Conservation (phyloP, 2,797 vertebrate genomes). For the Arctocebus calabarensis region DNA sequence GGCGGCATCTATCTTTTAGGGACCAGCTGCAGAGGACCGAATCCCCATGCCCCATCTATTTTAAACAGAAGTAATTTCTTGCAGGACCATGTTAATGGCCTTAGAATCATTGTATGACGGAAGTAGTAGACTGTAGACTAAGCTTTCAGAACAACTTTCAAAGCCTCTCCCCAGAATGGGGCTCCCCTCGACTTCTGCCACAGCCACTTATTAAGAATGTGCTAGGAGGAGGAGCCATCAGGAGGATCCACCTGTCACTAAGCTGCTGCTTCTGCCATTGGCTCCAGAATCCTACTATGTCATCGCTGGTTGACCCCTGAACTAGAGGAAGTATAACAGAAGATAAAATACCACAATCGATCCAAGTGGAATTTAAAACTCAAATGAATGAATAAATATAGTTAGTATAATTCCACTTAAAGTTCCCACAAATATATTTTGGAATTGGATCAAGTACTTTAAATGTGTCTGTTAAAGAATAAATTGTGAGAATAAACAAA, state of each 20-base stretch:
- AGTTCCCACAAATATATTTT: neutral
- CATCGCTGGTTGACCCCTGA: neutral
- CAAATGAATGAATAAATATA: neutral
- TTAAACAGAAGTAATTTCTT: neutral
- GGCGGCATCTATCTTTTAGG: neutral
- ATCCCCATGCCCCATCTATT: neutral
- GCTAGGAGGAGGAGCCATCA: neutral
- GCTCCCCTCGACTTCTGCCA: neutral
- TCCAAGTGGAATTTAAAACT: conserved; percentile 12
- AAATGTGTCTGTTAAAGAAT: neutral
- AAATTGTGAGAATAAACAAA: neutral
- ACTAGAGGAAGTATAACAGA: neutral
- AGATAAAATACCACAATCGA: neutral
- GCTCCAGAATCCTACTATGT: neutral
- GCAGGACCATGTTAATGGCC: neutral
- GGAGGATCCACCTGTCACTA: neutral
- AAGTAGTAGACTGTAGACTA: neutral
- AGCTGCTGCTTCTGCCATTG: neutral
- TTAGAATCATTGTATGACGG: neutral
- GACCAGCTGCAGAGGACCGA: neutral
- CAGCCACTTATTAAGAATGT: neutral
- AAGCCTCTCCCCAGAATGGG: neutral
- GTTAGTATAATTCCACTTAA: neutral
- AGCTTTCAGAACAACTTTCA: neutral
- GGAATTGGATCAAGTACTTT: neutral